Evolutionary conservation across 2,797 vertebrate genomes (phyloP).

Genomic region (Acipenser ruthenus): DNA sequence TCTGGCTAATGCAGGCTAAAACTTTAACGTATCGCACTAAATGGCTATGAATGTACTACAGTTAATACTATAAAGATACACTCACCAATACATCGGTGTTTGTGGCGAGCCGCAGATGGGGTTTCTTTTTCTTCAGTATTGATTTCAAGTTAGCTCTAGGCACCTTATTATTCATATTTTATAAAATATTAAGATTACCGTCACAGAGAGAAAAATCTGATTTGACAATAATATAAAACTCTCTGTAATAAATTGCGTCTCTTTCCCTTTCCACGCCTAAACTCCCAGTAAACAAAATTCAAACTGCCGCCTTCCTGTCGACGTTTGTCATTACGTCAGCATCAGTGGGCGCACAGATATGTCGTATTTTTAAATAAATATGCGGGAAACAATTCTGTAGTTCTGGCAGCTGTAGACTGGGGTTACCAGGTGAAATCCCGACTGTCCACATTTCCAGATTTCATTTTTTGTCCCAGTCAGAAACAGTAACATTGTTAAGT

Average conservation of each 20-base stretch:
- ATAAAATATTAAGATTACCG: too few relatives aligned
- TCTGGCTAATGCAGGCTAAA: too few relatives aligned
- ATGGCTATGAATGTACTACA: conserved; percentile 3
- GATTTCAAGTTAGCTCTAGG: conserved; percentile 25
- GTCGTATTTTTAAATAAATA: neutral
- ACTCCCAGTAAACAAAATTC: neutral
- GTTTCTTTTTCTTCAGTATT: conserved; percentile 24
- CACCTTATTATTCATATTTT: conserved; percentile 32
- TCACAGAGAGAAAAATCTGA: too few relatives aligned
- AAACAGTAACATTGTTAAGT: too few relatives aligned
- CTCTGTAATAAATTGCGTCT: too few relatives aligned
- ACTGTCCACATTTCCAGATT: too few relatives aligned
- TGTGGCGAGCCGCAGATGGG: conserved; percentile 25
- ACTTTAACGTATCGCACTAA: neutral
- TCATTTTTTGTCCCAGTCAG: too few relatives aligned
- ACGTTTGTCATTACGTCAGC: neutral
- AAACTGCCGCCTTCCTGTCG: neutral
- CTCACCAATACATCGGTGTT: conserved; percentile 39
- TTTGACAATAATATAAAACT: too few relatives aligned
- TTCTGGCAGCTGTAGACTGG: too few relatives aligned
- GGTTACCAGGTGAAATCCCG: too few relatives aligned
- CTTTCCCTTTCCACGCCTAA: neutral
- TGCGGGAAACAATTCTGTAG: neutral
- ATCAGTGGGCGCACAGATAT: neutral
- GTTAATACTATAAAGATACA: conserved; percentile 10